Evolutionary conservation across 2,888 invertebrate genomes (phyloP).

Genomic region (Boloria selene): DNA sequence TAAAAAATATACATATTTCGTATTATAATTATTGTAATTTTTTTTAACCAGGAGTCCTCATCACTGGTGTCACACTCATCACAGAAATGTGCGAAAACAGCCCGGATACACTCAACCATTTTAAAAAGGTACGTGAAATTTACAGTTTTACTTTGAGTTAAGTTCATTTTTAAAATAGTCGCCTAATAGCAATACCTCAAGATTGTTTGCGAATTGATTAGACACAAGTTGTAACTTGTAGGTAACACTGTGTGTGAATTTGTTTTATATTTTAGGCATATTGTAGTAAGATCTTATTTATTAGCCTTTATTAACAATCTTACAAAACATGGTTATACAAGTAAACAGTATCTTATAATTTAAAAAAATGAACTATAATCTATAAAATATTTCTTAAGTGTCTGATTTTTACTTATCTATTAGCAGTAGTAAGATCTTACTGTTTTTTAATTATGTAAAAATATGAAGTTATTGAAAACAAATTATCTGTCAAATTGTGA

Average conservation of each 20-base stretch:
- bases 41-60: constrained; percentile 89
- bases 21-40: constrained; percentile 7
- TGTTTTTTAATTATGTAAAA: no score
- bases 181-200: background rate
- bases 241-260: background rate
- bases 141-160: background rate
- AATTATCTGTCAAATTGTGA: no score
- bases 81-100: constrained; percentile 99
- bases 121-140: constrained; percentile 92
- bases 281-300: no score
- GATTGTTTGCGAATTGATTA: constrained; percentile 5
- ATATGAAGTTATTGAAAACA: no score
- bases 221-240: background rate
- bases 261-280: background rate
- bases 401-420: no score
- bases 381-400: no score
- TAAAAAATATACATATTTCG: no score
- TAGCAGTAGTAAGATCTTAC: no score
- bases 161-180: constrained; percentile 4
- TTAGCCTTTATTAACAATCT: no score
- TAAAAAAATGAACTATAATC: no score
- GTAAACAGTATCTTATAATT: no score
- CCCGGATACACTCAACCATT: constrained; percentile 97
- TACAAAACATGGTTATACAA: no score
- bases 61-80: constrained; percentile 98